phyloP scores from a whole-genome alignment of 2,797 vertebrate genomes.

The Rhyacichthys aspro region DNA sequence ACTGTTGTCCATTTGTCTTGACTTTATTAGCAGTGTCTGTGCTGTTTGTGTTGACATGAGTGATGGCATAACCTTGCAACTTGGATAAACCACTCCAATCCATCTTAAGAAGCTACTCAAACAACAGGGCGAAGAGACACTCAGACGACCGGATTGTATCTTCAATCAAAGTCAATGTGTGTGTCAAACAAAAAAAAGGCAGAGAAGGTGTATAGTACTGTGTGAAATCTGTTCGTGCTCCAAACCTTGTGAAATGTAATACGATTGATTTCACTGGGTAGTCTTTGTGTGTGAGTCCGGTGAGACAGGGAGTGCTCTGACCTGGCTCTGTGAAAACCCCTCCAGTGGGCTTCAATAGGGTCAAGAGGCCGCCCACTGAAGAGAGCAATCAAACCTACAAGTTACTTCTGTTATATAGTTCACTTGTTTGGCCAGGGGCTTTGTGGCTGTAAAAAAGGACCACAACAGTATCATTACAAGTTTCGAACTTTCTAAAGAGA shows the following conservation, averaged over 20 bases:
- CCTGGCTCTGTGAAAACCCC: constrained; percentile 10
- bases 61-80: constrained; percentile 13
- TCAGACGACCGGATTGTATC: background rate
- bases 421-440: constrained; percentile 5
- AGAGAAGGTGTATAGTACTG: background rate
- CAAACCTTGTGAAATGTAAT: background rate
- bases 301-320: constrained; percentile 10
- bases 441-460: constrained; percentile 7
- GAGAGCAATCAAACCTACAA: constrained; percentile 15
- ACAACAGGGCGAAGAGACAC: constrained; percentile 2
- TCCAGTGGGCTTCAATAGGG: constrained; percentile 8
- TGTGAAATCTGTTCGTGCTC: background rate
- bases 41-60: constrained; percentile 21
- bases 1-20: constrained; percentile 10
- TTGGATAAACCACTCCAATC: constrained; percentile 22
- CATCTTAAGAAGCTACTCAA: constrained; percentile 26
- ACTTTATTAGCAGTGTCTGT: constrained; percentile 13
- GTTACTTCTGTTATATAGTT: background rate
- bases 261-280: constrained; percentile 18
- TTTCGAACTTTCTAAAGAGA: no score
- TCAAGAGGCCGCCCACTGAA: constrained; percentile 12
- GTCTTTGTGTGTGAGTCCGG: background rate
- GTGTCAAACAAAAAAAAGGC: constrained; percentile 2
- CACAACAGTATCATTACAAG: background rate
- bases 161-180: constrained; percentile 25